Evolutionary conservation across 2,888 invertebrate species (phyloP), one percentile per base, ranked within the genome.

Genomic region (Artemia sp.): DNA sequence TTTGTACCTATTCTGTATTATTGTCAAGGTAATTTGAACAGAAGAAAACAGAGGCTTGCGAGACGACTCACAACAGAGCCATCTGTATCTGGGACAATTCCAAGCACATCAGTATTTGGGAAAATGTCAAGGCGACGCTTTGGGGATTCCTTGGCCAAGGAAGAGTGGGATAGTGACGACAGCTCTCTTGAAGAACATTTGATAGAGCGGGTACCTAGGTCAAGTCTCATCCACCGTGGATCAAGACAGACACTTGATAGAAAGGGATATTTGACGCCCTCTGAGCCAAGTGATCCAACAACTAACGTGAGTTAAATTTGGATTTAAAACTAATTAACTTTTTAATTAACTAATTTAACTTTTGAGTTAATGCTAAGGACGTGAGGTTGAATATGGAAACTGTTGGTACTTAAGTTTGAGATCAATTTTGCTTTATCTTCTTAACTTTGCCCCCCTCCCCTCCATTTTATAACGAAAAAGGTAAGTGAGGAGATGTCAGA

Each of bases 191-290:
- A 58, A 8, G 64, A 58, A 8, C 64, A 24, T n/a, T 58, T n/a
- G n/a, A 19, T 58, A n/a, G 64, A 58, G 11, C 64, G 64, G 8
- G 64, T 8, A 58, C n/a, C 64, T 8, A n/a, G 64, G 11, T 24
- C 64, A 24, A n/a, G 14, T 8, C 9, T n/a, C 24, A 66, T 52
- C 50, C 67, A 52, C 11, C 67, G 71, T 14, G 71, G 69, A 0
- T 67, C 69, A 9, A 66, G 71, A 50, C 69, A 66, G 24, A 69
- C 67, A 11, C 58, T 71, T 19, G 71, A 71, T 19, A 66, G 71
- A 1, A 58, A n/a, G 24, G 64, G 38, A 38, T 38, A 38, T 38
- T 38, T 38, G 38, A 38, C 38, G 4, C 38, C 38, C 38, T 38
- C 38, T 38, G 38, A 38, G 38, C 38, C 38, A 38, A 38, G 38